Base-by-base conservation (phyloP, 1,140 invertebrate genomes). In the Pseudomyrmex flavicornis region DNA sequence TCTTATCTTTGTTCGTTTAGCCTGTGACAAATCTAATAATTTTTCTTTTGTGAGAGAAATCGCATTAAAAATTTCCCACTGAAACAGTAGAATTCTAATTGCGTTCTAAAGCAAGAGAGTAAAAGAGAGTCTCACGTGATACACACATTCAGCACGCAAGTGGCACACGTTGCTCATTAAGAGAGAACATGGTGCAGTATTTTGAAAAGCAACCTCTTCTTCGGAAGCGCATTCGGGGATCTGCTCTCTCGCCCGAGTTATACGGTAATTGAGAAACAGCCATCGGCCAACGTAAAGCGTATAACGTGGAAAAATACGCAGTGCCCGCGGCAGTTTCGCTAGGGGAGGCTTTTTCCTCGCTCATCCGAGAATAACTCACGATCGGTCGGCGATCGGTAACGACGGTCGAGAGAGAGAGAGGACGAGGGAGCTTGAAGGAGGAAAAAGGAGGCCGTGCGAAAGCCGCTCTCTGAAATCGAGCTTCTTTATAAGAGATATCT, bases 211-310 rank as follows among this genome's bases (percentile, higher is more conserved):
- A 52, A 62, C 26, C 20, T 70, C 54, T 70, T n/a, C 15, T 70
- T n/a, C 15, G 17, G n/a, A 15, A 46, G 26, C 54, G 46, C 59
- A 63, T 15, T 61, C 12, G 62, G 72, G 73, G 44, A 61, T 5
- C 0, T 35, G 44, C 8, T 50, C 52, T 35, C 20, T 59, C n/a
- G 26, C 9, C 66, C 35, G 35, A 44, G 12, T 48, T 22, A 20
- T 48, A 20, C 22, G 76, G 87, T 90, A 91, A 92, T 90, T 90
- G 90, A 90, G 88, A 89, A 90, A 89, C 89, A 86, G 89, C 85
- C 69, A 85, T 80, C 70, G 86, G 65, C 84, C 66, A 56, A 63
- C 68, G 85, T 91, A 90, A 91, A 91, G 77, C 80, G 87, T 83
- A 35, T 35, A 82, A 86, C 66, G 66, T 83, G 84, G 82, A 88